phyloP scores from a whole-genome alignment of 2,113 vertebrate species.

The Etia nguti region DNA sequence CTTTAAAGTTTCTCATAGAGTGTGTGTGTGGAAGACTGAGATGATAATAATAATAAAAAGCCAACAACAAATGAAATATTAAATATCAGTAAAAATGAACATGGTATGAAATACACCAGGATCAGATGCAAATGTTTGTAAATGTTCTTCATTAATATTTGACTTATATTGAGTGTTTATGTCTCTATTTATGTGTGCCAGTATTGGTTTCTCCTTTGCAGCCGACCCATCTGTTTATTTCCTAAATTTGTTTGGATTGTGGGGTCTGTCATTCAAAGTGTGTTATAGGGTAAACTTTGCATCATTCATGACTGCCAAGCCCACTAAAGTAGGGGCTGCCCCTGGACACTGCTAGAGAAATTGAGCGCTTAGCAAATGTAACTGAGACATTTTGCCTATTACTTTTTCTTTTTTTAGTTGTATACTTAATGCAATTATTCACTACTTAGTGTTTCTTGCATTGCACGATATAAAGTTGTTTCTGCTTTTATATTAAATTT shows the following conservation, averaged over 20 bases:
- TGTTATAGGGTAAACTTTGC: not conserved
- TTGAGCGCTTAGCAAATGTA: not conserved
- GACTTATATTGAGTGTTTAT: not conserved
- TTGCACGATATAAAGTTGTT: not conserved
- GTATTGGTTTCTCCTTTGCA: not conserved
- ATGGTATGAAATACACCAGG: not conserved
- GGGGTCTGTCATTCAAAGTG: not conserved
- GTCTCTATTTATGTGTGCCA: not conserved
- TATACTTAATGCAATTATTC: not conserved
- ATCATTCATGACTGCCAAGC: no score
- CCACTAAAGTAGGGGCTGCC: not conserved
- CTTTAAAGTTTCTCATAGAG: no score
- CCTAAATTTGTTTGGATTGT: not conserved
- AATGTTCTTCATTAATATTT: not conserved
- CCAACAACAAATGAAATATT: not conserved
- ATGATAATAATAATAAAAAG: not conserved
- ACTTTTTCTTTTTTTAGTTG: not conserved
- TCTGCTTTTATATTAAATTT: not conserved
- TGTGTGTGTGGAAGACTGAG: not conserved
- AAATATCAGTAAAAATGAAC: not conserved
- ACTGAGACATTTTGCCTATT: not conserved
- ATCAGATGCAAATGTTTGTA: not conserved
- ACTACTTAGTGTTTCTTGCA: not conserved
- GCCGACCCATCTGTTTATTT: not conserved
- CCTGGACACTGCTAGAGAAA: not conserved